Conservation (phyloP, 2,888 invertebrate species). For the Subacronicta megacephala region DNA sequence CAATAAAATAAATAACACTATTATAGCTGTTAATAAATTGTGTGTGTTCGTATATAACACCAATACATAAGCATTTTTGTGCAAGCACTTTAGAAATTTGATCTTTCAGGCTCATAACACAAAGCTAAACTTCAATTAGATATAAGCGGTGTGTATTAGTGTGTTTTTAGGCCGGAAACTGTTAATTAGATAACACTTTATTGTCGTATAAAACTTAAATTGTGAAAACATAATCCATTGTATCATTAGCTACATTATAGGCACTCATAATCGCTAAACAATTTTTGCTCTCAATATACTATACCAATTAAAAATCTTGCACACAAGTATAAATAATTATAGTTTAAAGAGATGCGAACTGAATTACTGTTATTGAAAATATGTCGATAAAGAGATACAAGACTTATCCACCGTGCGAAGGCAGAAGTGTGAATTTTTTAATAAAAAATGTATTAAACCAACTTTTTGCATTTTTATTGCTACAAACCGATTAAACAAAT, state of each 20-base stretch:
- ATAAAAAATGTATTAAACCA: conserved; percentile 67
- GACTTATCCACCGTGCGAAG: conserved; percentile 83
- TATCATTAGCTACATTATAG: conserved; percentile 20
- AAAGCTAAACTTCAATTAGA: conserved; percentile 17
- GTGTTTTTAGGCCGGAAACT: conserved; percentile 42
- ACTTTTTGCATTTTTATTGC: conserved; percentile 9
- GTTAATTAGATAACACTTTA: conserved; percentile 26
- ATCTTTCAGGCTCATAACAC: conserved; percentile 9
- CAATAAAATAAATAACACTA: neutral
- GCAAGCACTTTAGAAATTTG: conserved; percentile 22
- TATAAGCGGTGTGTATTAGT: conserved; percentile 9
- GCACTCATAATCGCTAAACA: conserved; percentile 27
- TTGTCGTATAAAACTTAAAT: conserved; percentile 16
- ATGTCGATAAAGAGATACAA: conserved; percentile 83
- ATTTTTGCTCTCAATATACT: conserved; percentile 31
- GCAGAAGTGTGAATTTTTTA: conserved; percentile 75
- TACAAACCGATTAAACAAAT: too few relatives aligned
- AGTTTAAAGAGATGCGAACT: conserved; percentile 48
- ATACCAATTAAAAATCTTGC: conserved; percentile 43
- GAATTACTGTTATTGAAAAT: conserved; percentile 56
- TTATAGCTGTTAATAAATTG: conserved; percentile 12
- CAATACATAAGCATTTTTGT: conserved; percentile 7
- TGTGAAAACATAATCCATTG: conserved; percentile 15
- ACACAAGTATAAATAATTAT: conserved; percentile 55
- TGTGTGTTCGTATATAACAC: conserved; percentile 5